These are phyloP conservation scores for Chymomyza procnemis DNA, from an alignment of 2,888 invertebrate genomes.

Conservation along the genomic window DNA sequence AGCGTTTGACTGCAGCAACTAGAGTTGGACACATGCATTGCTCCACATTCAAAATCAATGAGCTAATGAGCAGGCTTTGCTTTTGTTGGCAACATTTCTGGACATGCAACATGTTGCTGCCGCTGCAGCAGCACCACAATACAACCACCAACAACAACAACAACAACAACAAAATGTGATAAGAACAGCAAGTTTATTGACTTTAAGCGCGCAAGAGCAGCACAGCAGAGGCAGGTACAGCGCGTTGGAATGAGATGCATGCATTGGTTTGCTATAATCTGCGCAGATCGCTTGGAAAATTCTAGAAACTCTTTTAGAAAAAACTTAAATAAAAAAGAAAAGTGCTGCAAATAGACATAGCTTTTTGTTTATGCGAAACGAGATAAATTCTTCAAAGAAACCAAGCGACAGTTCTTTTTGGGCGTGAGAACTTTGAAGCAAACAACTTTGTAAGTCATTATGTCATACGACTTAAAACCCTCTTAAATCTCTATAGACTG, in stretches of 20 bases:
- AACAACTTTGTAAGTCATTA: too few species aligned
- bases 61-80: conserved; percentile 53
- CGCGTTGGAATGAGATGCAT: conserved; percentile 1
- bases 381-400: too few species aligned
- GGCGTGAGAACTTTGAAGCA: too few species aligned
- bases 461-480: too few species aligned
- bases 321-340: too few species aligned
- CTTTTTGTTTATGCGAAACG: too few species aligned
- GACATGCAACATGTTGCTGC: conserved; percentile 44
- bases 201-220: conserved; percentile 14
- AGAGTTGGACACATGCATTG: conserved; percentile 24
- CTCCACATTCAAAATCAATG: conserved; percentile 57
- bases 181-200: conserved; percentile 63
- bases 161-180: conserved; percentile 43
- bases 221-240: not conserved
- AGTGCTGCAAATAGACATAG: not conserved
- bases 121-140: conserved; percentile 12
- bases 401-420: too few species aligned
- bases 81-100: not conserved
- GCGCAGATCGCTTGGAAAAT: conserved; percentile 21
- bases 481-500: too few species aligned
- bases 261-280: conserved; percentile 25
- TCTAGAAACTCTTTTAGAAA: not conserved
- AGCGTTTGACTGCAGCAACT: conserved; percentile 23
- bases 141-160: conserved; percentile 26